Evolutionary conservation across 2,113 vertebrate genomes (phyloP).

Genomic region (Taurulus bubalis): DNA sequence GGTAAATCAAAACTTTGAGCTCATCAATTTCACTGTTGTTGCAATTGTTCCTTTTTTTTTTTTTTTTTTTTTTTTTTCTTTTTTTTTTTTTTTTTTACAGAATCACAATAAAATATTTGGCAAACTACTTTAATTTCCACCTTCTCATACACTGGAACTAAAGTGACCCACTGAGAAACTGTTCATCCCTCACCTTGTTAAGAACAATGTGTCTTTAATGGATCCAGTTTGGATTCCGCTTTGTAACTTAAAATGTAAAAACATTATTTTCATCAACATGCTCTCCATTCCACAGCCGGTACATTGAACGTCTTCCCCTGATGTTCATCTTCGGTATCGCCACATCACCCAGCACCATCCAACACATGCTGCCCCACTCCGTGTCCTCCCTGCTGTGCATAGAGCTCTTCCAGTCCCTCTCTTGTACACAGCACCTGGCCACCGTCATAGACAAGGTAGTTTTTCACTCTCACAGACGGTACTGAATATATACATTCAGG

Average conservation of each 20-base stretch:
- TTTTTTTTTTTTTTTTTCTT: background rate
- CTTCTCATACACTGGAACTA: background rate
- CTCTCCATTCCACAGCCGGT: conserved; percentile 83
- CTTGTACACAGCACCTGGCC: conserved; percentile 93
- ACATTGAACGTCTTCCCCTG: conserved; percentile 89
- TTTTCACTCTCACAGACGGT: background rate
- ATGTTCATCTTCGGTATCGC: conserved; percentile 95
- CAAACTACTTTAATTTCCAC: background rate
- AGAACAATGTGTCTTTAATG: background rate
- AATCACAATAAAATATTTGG: background rate
- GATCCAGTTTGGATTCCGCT: background rate
- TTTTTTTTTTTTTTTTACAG: background rate
- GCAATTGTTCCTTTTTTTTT: background rate
- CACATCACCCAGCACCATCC: conserved; percentile 94
- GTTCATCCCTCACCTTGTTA: background rate
- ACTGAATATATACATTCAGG: background rate
- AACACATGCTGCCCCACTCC: conserved; percentile 92
- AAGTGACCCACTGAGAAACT: background rate
- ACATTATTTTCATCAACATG: background rate
- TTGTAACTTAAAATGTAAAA: background rate
- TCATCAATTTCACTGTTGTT: background rate
- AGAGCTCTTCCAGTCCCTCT: conserved; percentile 95
- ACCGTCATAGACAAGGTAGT: conserved; percentile 93
- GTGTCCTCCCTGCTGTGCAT: conserved; percentile 95
- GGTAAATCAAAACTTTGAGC: conserved; percentile 78